A percentile compares a stretch with the other conserved stretches of the same genome.
phyloP scores from a whole-genome alignment of 1,140 invertebrate genomes.

The Akabosia matsudoensis region DNA sequence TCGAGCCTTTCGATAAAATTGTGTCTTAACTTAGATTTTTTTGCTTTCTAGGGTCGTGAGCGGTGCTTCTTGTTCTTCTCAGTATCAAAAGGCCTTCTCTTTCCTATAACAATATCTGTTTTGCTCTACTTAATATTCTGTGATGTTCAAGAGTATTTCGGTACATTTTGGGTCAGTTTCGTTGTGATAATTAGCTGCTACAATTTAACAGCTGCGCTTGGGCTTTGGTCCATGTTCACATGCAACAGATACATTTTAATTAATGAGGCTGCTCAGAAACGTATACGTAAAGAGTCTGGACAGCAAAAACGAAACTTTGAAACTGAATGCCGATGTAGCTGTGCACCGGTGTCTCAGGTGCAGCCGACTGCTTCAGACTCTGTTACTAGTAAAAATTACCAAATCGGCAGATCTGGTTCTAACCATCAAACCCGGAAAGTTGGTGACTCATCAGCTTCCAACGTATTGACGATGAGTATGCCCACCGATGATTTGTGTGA shows the following conservation, averaged over 20 bases:
- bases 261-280: background rate
- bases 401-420: too few species aligned
- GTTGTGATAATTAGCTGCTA: conserved; percentile 10
- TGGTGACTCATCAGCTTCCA: too few species aligned
- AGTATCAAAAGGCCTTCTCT: background rate
- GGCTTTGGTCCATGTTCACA: conserved; percentile 7
- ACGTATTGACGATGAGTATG: too few species aligned
- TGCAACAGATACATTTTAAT: conserved; percentile 14
- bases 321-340: background rate
- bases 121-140: conserved; percentile 2
- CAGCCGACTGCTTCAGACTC: too few species aligned
- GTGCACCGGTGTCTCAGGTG: background rate
- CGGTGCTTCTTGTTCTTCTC: conserved; percentile 9
- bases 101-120: background rate
- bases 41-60: conserved; percentile 7
- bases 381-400: too few species aligned
- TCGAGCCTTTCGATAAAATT: background rate
- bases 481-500: too few species aligned
- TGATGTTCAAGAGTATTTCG: conserved; percentile 15
- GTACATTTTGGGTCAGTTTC: conserved; percentile 13
- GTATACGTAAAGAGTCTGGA: background rate
- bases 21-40: background rate
- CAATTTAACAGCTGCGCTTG: background rate
- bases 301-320: background rate
- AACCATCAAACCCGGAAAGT: too few species aligned